Evolutionary conservation across 92 coral and sea anemone species (phyloP), one percentile per base, ranked within the genome.

Genomic region (Epizoanthus rinbou): DNA sequence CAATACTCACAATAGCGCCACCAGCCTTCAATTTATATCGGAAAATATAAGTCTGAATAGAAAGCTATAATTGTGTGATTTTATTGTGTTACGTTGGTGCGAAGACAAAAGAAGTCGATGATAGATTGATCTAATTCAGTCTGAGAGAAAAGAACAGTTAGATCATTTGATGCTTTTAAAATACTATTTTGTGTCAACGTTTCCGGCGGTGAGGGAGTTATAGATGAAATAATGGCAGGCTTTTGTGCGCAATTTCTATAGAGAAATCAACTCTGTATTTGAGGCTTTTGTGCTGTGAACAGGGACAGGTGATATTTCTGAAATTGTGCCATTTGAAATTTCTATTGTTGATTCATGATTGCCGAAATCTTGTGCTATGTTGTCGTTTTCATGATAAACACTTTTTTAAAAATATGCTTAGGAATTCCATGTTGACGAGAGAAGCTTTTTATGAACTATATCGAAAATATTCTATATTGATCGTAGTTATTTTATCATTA

Each of bases 171-270:
- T 13, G 19, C 23, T 21, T 76, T 50, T 13, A 50, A 50, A 41
- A 76, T 57, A 54, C 43, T 19, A 58, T 57, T 76, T 11, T 39
- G 33, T 76, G 60, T 56, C 62, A 13, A 13, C 37, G 23, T 78
- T 62, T 78, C 71, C 57, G 82, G 82, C 47, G 21, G 63, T 60
- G 6, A 78, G 82, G 65, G 82, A 78, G 18, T 60, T 60, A 78
- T 59, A 7, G 82, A 60, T 78, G 71, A 62, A 21, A 78, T 62
- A 78, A 78, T 39, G 57, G 69, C 10, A 9, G 31, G 13, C 71
- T 28, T 76, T 78, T 78, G 72, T 78, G 63, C 82, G 15, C 25
- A 60, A 6, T 43, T 62, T 78, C 82, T 39, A 22, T 10, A 62
- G 82, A 78, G 22, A 60, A 78, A 62, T 39, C 67, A 75, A 78